phyloP scores from a whole-genome alignment of 2,888 invertebrate species.

The Criorhina ranunculi region DNA sequence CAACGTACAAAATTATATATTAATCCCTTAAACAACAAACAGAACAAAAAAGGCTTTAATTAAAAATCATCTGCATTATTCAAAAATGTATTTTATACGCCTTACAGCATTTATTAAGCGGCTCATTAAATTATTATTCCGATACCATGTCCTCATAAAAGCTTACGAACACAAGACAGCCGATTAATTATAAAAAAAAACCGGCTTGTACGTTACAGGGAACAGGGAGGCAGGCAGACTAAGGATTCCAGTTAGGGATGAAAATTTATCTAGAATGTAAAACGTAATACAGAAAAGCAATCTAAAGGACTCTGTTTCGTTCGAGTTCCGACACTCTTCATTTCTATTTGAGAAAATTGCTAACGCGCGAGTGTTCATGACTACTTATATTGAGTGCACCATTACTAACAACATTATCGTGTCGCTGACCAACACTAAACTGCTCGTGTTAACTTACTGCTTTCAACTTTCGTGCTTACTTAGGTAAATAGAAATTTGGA shows the following conservation, averaged over 20 bases:
- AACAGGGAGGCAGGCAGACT: neutral
- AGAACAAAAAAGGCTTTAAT: slow-evolving; percentile 1
- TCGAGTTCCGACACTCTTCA: neutral
- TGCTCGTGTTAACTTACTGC: slow-evolving; percentile 20
- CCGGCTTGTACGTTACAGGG: too few species aligned
- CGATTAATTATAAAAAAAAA: slow-evolving; percentile 37
- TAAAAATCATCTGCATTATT: slow-evolving; percentile 26
- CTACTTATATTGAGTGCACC: neutral
- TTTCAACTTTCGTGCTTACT: slow-evolving; percentile 11
- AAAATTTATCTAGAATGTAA: neutral
- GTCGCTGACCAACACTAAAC: neutral
- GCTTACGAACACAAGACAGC: slow-evolving; percentile 18
- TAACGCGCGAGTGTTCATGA: neutral
- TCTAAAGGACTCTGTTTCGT: neutral
- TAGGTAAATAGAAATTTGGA: slow-evolving; percentile 12
- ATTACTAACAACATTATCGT: slow-evolving; percentile 2
- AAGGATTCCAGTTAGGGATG: neutral
- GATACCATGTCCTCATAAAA: slow-evolving; percentile 27
- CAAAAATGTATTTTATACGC: slow-evolving; percentile 3
- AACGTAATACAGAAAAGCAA: slow-evolving; percentile 7
- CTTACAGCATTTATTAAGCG: slow-evolving; percentile 20
- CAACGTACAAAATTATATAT: neutral
- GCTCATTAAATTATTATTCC: slow-evolving; percentile 39
- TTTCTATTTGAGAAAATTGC: slow-evolving; percentile 39
- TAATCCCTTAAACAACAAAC: slow-evolving; percentile 8